Evolutionary conservation across 1,140 invertebrate species (phyloP).

Genomic region (Anoplophora glabripennis): DNA sequence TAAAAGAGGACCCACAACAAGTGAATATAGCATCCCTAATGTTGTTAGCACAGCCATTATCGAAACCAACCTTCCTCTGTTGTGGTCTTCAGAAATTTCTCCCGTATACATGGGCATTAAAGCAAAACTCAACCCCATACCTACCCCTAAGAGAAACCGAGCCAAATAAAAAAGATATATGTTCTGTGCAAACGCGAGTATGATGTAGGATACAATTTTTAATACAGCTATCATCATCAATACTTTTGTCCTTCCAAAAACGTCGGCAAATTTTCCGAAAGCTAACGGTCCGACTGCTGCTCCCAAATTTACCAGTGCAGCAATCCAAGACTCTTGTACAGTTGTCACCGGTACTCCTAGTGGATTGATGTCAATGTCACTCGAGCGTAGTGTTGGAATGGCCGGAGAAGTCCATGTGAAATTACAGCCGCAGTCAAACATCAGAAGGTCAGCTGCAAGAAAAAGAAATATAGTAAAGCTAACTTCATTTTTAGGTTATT

Average conservation of each 20-base stretch:
- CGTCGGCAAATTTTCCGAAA: slow-evolving; percentile 45
- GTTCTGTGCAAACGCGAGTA: slow-evolving; percentile 42
- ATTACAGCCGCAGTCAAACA: slow-evolving; percentile 59
- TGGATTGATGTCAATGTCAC: slow-evolving; percentile 27
- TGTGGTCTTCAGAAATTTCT: slow-evolving; percentile 49
- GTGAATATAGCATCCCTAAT: slow-evolving; percentile 44
- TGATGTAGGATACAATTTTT: slow-evolving; percentile 12
- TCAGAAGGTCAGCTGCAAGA: slow-evolving; percentile 61
- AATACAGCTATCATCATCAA: slow-evolving; percentile 47
- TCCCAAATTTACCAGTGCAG: slow-evolving; percentile 73
- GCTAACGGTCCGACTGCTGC: slow-evolving; percentile 53
- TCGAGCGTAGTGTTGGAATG: slow-evolving; percentile 52
- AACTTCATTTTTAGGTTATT: no score
- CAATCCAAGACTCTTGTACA: slow-evolving; percentile 72
- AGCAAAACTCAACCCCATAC: slow-evolving; percentile 49
- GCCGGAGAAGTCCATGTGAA: slow-evolving; percentile 73
- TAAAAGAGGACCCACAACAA: slow-evolving; percentile 58
- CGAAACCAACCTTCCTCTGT: slow-evolving; percentile 29
- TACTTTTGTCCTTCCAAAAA: slow-evolving; percentile 49
- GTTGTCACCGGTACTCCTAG: slow-evolving; percentile 43
- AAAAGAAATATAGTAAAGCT: neutral
- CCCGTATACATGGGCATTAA: slow-evolving; percentile 52
- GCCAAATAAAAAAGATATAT: slow-evolving; percentile 44
- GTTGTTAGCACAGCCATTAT: slow-evolving; percentile 30
- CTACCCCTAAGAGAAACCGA: slow-evolving; percentile 45